Percentiles rank a stretch among this genome's conserved stretches.
Conservation (phyloP, 2,888 invertebrate species). For the Erpobdella octoculata region DNA sequence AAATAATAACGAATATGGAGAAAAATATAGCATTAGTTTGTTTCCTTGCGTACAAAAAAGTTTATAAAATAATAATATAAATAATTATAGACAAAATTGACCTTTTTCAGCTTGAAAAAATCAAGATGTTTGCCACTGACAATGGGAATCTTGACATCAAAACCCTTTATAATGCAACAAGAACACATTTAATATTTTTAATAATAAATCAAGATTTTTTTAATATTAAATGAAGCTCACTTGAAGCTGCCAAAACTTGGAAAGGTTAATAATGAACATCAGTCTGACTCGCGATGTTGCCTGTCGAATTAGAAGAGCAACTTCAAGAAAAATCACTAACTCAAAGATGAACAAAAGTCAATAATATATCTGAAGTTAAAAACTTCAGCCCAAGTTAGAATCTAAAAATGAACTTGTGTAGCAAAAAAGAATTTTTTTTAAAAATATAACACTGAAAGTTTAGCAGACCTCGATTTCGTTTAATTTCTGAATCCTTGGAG, state of each 20-base stretch:
- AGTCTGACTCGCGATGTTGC: conserved; percentile 90
- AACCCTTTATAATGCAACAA: no score
- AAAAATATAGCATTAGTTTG: no score
- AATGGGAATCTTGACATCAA: conserved; percentile 63
- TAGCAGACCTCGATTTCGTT: conserved; percentile 82
- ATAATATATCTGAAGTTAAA: no score
- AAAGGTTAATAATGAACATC: conserved; percentile 91
- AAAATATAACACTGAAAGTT: not conserved
- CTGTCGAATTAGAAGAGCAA: conserved; percentile 51
- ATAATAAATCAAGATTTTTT: not conserved
- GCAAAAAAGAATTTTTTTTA: not conserved
- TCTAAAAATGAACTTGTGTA: no score
- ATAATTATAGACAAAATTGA: conserved; percentile 38
- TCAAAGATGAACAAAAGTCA: not conserved
- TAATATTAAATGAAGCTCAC: conserved; percentile 40
- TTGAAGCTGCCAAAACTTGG: conserved; percentile 96
- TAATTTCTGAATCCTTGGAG: conserved; percentile 89
- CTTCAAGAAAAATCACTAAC: not conserved
- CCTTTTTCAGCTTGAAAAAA: conserved; percentile 75
- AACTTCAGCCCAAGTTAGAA: no score
- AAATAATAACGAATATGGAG: no score
- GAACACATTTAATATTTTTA: not conserved
- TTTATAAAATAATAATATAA: not conserved
- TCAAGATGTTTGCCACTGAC: conserved; percentile 87
- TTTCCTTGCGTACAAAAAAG: no score